A percentile compares a stretch with the other conserved stretches of the same genome.
These are phyloP conservation scores for Salmo trutta DNA, from an alignment of 2,797 vertebrate species.

Conservation along the genomic window DNA sequence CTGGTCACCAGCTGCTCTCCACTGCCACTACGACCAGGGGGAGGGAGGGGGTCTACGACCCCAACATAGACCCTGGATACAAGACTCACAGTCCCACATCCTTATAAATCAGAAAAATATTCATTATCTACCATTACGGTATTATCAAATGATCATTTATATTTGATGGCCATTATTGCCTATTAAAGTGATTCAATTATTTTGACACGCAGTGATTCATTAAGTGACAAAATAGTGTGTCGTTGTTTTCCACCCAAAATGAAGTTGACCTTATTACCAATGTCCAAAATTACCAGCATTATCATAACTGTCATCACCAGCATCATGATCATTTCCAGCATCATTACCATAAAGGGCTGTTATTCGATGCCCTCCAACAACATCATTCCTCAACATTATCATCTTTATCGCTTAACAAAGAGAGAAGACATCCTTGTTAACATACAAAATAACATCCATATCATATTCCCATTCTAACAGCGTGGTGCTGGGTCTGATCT, in stretches of 20 bases:
- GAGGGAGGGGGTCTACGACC: background rate
- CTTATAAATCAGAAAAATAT: too few species aligned
- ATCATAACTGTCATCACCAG: background rate
- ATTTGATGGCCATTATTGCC: too few species aligned
- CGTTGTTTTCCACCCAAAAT: background rate
- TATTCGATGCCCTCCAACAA: background rate
- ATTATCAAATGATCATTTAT: too few species aligned
- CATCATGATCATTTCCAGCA: background rate
- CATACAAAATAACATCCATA: background rate
- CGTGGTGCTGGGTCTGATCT: background rate
- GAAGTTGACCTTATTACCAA: background rate
- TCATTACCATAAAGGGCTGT: background rate
- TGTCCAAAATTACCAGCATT: background rate
- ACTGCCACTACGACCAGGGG: background rate
- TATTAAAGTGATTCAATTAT: too few species aligned
- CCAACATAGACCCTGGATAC: too few species aligned
- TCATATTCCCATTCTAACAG: background rate
- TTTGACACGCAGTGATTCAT: background rate
- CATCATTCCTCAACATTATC: background rate
- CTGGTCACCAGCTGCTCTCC: conserved; percentile 54
- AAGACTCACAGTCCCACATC: too few species aligned
- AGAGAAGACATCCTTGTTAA: background rate
- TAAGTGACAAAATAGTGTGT: background rate
- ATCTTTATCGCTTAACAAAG: background rate
- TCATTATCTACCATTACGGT: too few species aligned